These are phyloP conservation scores for Thermophis baileyi DNA, from an alignment of 2,113 vertebrate genomes.

Conservation along the genomic window DNA sequence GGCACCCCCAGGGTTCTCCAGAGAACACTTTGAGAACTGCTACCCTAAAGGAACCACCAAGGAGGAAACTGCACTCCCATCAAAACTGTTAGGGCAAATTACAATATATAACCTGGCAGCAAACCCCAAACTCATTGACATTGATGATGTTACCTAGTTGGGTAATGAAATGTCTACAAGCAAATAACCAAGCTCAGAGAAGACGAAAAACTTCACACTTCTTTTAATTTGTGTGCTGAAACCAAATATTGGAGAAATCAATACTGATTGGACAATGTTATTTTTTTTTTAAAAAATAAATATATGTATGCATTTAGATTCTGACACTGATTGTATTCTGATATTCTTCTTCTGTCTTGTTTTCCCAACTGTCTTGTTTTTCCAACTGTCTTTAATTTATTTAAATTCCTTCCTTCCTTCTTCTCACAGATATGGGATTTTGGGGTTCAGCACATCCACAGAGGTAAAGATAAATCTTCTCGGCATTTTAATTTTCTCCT, in stretches of 20 bases:
- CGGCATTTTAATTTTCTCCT: conserved; percentile 70
- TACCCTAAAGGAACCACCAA: background rate
- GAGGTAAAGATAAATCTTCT: conserved; percentile 62
- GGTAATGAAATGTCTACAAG: background rate
- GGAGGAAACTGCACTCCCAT: no score
- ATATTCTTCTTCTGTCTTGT: background rate
- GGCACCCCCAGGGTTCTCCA: no score
- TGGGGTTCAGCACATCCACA: conserved; percentile 46
- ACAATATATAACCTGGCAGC: background rate
- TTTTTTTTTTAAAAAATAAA: background rate
- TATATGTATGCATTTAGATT: background rate
- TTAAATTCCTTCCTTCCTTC: background rate
- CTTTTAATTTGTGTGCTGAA: background rate
- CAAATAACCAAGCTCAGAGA: background rate
- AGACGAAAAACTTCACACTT: background rate
- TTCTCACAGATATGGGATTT: background rate
- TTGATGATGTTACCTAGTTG: background rate
- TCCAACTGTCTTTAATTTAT: conserved; percentile 12
- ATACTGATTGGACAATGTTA: background rate
- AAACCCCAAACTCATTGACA: background rate
- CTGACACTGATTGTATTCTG: background rate
- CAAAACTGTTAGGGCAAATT: background rate
- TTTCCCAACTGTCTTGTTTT: no score
- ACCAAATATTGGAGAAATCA: background rate
- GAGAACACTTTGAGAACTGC: no score